These are phyloP conservation scores for Micronycteris hirsuta DNA, from an alignment of 2,113 vertebrate species.

Conservation along the genomic window DNA sequence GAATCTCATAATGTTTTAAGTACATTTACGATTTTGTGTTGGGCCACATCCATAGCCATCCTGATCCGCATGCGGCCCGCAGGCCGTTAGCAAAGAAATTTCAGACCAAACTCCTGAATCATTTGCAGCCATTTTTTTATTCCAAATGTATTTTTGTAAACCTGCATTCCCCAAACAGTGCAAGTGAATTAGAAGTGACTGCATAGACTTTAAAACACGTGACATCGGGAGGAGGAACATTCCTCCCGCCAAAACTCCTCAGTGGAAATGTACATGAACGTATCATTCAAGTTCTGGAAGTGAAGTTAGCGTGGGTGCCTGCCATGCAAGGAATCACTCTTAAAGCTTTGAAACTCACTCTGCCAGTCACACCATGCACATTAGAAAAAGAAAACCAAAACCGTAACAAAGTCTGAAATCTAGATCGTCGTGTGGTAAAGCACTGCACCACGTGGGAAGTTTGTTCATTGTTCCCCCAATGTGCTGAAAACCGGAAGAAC, in stretches of 20 bases:
- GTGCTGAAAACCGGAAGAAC: constrained; percentile 44
- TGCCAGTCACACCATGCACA: constrained; percentile 59
- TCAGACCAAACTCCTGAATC: constrained; percentile 21
- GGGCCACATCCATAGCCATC: no score
- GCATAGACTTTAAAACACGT: constrained; percentile 70
- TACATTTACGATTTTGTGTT: no score
- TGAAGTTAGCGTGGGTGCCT: constrained; percentile 31
- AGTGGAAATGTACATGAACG: constrained; percentile 44
- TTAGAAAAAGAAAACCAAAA: not conserved
- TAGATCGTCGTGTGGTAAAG: not conserved
- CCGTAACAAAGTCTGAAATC: constrained; percentile 37
- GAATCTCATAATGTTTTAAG: no score
- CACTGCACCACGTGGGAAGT: not conserved
- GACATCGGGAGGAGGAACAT: constrained; percentile 58
- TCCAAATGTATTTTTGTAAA: constrained; percentile 80
- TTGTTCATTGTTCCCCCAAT: not conserved
- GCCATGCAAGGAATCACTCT: constrained; percentile 57
- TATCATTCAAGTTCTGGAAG: constrained; percentile 54
- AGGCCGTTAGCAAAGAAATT: constrained; percentile 19
- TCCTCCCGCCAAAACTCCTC: constrained; percentile 63
- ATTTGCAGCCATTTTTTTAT: constrained; percentile 78
- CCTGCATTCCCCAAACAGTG: constrained; percentile 83
- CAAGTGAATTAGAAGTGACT: constrained; percentile 83
- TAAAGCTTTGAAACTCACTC: constrained; percentile 62
- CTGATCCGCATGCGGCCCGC: no score